A percentile compares a stretch with the other conserved stretches of the same genome.
These are phyloP conservation scores for Phthorimaea operculella DNA, from an alignment of 1,140 invertebrate genomes.

Conservation along the genomic window DNA sequence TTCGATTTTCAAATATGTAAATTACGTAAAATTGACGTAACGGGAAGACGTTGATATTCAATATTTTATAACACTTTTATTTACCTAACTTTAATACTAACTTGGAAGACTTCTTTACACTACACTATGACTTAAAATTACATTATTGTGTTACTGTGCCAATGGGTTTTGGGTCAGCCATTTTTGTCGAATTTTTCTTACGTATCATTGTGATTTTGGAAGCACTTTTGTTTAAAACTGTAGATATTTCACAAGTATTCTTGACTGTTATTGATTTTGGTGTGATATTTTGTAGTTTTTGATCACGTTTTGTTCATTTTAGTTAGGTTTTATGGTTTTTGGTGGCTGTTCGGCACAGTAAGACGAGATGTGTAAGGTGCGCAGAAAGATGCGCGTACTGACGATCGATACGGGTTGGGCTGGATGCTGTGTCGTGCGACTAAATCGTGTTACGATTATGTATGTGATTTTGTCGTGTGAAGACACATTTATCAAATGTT, in stretches of 20 bases:
- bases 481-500: too few species aligned
- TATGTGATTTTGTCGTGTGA: too few species aligned
- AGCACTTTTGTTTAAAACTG: constrained; percentile 11
- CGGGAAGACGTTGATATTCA: constrained; percentile 42
- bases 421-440: neutral
- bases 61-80: constrained; percentile 18
- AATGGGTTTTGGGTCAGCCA: constrained; percentile 20
- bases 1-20: neutral
- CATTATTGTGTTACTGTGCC: constrained; percentile 33
- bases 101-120: constrained; percentile 63
- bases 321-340: constrained; percentile 33
- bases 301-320: constrained; percentile 32
- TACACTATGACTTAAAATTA: constrained; percentile 34
- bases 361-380: constrained; percentile 13
- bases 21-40: constrained; percentile 33
- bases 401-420: constrained; percentile 42
- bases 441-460: too few species aligned
- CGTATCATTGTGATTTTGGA: neutral
- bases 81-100: constrained; percentile 30
- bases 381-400: constrained; percentile 38
- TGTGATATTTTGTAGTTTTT: constrained; percentile 18
- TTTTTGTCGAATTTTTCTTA: constrained; percentile 16
- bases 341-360: constrained; percentile 33
- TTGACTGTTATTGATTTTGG: neutral
- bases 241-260: neutral